Evolutionary conservation across 2,113 vertebrate species (phyloP).

Genomic region (Ceyx margarethae): DNA sequence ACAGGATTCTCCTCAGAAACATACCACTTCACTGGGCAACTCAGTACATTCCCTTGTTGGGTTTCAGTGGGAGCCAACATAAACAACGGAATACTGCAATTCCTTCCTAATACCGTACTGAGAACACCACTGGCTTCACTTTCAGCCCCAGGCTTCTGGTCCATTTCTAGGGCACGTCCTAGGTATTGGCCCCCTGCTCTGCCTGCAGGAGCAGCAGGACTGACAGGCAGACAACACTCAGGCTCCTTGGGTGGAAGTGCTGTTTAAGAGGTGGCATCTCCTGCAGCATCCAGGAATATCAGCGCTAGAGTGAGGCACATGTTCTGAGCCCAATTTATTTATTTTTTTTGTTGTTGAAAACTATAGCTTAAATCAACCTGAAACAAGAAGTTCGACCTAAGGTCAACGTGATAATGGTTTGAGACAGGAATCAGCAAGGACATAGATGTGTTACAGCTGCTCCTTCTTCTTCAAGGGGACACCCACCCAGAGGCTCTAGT

Average conservation of each 20-base stretch:
- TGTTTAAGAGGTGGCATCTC: background rate
- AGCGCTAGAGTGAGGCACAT: background rate
- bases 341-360: background rate
- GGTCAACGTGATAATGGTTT: background rate
- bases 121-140: background rate
- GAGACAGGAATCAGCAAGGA: background rate
- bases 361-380: background rate
- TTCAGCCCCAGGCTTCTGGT: background rate
- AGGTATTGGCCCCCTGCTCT: background rate
- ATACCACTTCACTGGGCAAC: background rate
- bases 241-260: background rate
- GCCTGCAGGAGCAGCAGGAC: background rate
- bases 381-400: background rate
- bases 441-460: background rate
- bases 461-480: background rate
- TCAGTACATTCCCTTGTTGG: background rate
- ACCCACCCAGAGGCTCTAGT: background rate
- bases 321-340: background rate
- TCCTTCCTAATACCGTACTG: background rate
- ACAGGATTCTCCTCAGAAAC: background rate
- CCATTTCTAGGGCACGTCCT: background rate
- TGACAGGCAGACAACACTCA: background rate
- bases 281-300: background rate
- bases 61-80: background rate
- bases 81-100: background rate